Percentiles rank a stretch among this genome's conserved stretches.
phyloP scores from a whole-genome alignment of 2,113 vertebrate genomes.

The Actenoides hombroni region DNA sequence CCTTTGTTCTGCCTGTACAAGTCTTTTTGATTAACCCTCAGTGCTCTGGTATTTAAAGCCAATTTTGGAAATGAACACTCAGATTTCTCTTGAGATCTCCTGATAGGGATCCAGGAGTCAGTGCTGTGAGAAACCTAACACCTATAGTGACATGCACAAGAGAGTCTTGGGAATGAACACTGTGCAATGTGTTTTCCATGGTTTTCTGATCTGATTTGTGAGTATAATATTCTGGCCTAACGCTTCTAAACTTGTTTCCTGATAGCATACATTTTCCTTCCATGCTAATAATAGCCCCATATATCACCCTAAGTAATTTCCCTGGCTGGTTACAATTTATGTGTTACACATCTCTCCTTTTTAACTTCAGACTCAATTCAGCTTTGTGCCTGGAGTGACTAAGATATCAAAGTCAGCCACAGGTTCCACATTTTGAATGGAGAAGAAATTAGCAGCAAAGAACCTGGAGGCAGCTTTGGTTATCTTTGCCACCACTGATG shows the following conservation, averaged over 20 bases:
- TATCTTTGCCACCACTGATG: not conserved
- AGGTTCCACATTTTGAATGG: not conserved
- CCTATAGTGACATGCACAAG: accelerated
- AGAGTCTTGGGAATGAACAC: not conserved
- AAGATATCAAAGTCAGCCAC: not conserved
- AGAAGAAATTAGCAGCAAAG: not conserved
- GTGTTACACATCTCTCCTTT: not conserved
- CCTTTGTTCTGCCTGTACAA: not conserved
- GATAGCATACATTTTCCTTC: not conserved
- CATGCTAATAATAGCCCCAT: not conserved
- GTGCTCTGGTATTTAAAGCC: not conserved
- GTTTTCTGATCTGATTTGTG: not conserved
- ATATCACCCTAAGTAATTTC: not conserved
- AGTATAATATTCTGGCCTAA: not conserved
- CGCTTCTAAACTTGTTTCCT: not conserved
- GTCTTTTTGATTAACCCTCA: not conserved
- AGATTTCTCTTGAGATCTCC: not conserved
- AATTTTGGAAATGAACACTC: not conserved
- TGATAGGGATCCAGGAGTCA: not conserved
- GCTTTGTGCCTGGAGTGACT: not conserved
- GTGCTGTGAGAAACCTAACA: not conserved
- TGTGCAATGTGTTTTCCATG: not conserved
- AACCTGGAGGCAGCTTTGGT: not conserved
- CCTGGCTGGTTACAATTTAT: not conserved
- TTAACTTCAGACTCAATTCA: not conserved